These are phyloP conservation scores for Aphelocoma coerulescens DNA, from an alignment of 2,113 vertebrate genomes.

Conservation along the genomic window DNA sequence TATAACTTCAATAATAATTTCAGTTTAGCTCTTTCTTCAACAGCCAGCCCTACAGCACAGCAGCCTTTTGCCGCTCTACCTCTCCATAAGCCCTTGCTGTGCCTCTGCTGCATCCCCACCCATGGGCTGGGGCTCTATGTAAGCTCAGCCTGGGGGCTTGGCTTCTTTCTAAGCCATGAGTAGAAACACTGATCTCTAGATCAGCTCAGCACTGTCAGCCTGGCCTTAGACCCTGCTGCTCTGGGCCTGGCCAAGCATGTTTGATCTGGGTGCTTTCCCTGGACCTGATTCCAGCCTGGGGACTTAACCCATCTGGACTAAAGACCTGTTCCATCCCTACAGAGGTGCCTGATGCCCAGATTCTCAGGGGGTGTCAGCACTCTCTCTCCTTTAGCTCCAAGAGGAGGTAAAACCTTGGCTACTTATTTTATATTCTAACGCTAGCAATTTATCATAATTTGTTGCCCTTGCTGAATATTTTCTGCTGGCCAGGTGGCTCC, in stretches of 20 bases:
- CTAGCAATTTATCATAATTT: neutral
- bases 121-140: neutral
- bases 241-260: rapidly evolving
- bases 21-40: rapidly evolving
- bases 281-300: rapidly evolving
- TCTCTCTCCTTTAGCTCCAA: neutral
- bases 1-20: rapidly evolving
- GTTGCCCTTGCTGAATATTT: neutral
- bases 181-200: rapidly evolving
- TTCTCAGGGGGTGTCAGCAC: rapidly evolving
- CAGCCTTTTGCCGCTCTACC: rapidly evolving
- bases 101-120: neutral
- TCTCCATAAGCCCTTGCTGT: rapidly evolving
- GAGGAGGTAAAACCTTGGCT: neutral
- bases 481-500: rapidly evolving
- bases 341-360: neutral
- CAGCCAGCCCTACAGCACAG: rapidly evolving
- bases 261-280: rapidly evolving
- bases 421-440: rapidly evolving
- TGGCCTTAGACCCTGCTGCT: neutral
- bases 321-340: rapidly evolving
- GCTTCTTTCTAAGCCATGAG: rapidly evolving
- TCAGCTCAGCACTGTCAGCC: rapidly evolving
- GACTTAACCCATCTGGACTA: rapidly evolving
- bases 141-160: neutral